A percentile compares a stretch with the other conserved stretches of the same genome.
Evolutionary conservation across 2,113 vertebrate genomes (phyloP).

Genomic region (Patagioenas fasciata): DNA sequence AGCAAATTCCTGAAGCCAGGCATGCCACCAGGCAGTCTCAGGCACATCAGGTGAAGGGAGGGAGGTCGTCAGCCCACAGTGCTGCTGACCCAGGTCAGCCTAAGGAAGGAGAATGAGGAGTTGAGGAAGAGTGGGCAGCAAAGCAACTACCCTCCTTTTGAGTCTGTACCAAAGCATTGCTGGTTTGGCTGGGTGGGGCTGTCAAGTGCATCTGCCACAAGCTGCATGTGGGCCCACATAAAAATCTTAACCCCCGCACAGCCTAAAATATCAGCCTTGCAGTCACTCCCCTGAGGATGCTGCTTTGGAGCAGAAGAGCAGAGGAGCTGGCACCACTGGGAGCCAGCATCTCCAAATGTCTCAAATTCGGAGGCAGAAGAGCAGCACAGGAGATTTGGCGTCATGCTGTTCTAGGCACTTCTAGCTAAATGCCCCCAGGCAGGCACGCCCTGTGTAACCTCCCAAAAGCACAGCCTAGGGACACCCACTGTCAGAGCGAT

Average conservation of each 20-base stretch:
- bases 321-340: background rate
- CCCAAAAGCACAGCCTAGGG: background rate
- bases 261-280: background rate
- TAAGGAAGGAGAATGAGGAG: rapidly evolving
- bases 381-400: background rate
- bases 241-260: background rate
- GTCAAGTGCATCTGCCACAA: too few relatives aligned
- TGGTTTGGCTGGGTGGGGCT: too few relatives aligned
- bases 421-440: background rate
- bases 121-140: background rate
- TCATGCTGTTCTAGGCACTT: background rate
- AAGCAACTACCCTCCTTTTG: background rate
- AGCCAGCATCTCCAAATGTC: background rate
- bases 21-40: rapidly evolving
- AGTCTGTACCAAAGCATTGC: too few relatives aligned
- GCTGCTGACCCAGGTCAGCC: background rate
- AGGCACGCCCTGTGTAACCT: background rate
- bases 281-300: background rate
- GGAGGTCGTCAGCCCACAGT: background rate
- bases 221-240: rapidly evolving
- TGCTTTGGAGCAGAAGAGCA: background rate
- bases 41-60: background rate
- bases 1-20: background rate
- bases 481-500: background rate
- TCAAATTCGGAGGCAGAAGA: rapidly evolving